A percentile compares a stretch with the other conserved stretches of the same genome.
Conservation (phyloP, 2,888 invertebrate species). For the Meliscaeva auricollis region DNA sequence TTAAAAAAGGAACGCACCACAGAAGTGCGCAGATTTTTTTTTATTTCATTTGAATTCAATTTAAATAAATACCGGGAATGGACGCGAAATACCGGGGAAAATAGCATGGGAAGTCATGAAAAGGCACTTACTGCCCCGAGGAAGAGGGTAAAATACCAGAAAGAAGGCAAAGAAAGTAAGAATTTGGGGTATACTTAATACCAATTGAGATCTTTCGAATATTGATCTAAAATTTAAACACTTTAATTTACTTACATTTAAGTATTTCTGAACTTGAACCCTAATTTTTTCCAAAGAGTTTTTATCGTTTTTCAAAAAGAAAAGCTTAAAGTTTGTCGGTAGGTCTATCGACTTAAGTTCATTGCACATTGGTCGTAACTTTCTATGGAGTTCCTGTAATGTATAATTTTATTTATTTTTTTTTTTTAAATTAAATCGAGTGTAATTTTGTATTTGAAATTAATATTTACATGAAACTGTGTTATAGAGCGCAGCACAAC, state of each 20-base stretch:
- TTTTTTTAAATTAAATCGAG: not conserved
- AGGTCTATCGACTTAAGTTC: constrained; percentile 92
- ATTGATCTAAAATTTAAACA: no score
- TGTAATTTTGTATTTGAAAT: not conserved
- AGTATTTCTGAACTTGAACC: constrained; percentile 92
- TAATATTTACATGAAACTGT: constrained; percentile 86
- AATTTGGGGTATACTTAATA: no score
- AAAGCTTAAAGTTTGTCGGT: constrained; percentile 92
- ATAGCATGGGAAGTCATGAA: no score
- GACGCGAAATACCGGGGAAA: no score
- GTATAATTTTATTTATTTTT: constrained; percentile 77
- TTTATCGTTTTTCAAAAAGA: constrained; percentile 93
- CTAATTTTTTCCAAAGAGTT: constrained; percentile 93
- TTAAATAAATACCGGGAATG: no score
- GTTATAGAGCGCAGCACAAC: constrained; percentile 87
- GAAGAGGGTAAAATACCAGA: no score
- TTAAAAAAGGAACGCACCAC: no score
- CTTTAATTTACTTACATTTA: constrained; percentile 87
- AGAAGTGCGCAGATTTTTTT: no score
- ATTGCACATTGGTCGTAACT: constrained; percentile 92
- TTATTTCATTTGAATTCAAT: no score
- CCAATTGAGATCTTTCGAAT: no score
- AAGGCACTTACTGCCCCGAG: no score
- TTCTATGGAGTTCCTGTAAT: constrained; percentile 92
- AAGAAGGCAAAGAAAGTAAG: no score